Evolutionary conservation across 2,797 vertebrate genomes (phyloP), one percentile per base, ranked within the genome.

Genomic region (Spinus pinus): DNA sequence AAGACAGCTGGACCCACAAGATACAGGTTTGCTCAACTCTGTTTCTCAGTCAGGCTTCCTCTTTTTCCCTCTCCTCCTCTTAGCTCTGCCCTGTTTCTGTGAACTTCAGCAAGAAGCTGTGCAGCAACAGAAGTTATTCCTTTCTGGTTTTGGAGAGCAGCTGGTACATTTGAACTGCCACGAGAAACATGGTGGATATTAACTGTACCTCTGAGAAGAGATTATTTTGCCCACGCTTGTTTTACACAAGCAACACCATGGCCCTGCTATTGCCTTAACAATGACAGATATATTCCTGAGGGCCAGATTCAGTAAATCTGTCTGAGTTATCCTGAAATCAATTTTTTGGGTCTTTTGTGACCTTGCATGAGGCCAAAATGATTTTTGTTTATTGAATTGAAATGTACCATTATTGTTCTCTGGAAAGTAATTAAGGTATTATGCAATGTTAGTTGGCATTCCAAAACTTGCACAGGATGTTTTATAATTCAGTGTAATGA

Each of bases 341-440:
- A 30, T 75, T 66, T 88, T 90, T 91, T 73, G 47, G 24, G 21
- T 54, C 19, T 85, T 91, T 70, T 77, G 30, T 77, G 67, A 54
- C 86, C 67, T 92, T 89, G 35, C 44, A 70, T 60, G n/a, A 14
- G 14, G 56, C 24, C 3, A 78, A 77, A 92, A 73, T 28, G 19
- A 70, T 91, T 85, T 35, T 25, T 84, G 4, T 82, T 56, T 42
- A 82, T 87, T 77, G 60, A 82, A 89, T 5, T 75, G 24, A 91
- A 89, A 60, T 50, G n/a, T 28, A 67, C 53, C 13, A 6, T 37
- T 12, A 37, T 37, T 50, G 22, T 61, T 78, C 37, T 81, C 75
- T 88, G 79, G 91, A 94, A 87, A 81, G 20, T 83, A 78, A 74
- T 93, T 67, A 83, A 78, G 20, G 10, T 65, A 65, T 89, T 91